Evolutionary conservation across 2,797 vertebrate species (phyloP).

Genomic region (Enteromius anoplus): DNA sequence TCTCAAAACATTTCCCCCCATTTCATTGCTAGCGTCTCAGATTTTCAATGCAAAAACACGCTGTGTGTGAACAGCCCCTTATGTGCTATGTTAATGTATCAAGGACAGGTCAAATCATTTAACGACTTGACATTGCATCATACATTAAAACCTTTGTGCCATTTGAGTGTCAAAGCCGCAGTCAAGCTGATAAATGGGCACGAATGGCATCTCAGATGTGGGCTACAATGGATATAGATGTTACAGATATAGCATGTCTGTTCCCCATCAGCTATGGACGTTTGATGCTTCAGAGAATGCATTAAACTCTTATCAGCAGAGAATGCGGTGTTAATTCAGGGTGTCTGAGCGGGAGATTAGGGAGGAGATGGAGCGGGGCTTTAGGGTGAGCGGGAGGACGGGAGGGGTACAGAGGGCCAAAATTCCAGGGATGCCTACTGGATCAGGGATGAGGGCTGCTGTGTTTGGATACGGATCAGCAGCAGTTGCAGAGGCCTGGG

Average conservation of each 20-base stretch:
- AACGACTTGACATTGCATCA: background rate
- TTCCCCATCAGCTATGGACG: constrained; percentile 40
- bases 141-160: background rate
- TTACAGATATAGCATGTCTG: constrained; percentile 35
- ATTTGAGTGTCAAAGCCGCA: constrained; percentile 2
- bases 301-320: constrained; percentile 59
- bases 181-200: constrained; percentile 32
- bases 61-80: background rate
- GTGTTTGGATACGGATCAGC: constrained; percentile 62
- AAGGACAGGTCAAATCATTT: background rate
- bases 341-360: constrained; percentile 58
- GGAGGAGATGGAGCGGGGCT: constrained; percentile 49
- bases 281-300: constrained; percentile 49
- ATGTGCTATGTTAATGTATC: background rate
- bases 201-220: constrained; percentile 23
- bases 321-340: constrained; percentile 60
- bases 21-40: background rate
- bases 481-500: constrained; percentile 43
- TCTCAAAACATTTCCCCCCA: background rate
- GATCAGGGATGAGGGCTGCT: constrained; percentile 54
- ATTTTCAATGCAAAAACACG: background rate
- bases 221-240: constrained; percentile 15
- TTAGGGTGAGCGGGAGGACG: constrained; percentile 48
- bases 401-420: constrained; percentile 22
- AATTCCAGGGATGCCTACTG: constrained; percentile 50